Percentiles rank a stretch among this genome's conserved stretches.
Evolutionary conservation across 2,888 invertebrate species (phyloP).

Genomic region (Colostygia pectinataria): DNA sequence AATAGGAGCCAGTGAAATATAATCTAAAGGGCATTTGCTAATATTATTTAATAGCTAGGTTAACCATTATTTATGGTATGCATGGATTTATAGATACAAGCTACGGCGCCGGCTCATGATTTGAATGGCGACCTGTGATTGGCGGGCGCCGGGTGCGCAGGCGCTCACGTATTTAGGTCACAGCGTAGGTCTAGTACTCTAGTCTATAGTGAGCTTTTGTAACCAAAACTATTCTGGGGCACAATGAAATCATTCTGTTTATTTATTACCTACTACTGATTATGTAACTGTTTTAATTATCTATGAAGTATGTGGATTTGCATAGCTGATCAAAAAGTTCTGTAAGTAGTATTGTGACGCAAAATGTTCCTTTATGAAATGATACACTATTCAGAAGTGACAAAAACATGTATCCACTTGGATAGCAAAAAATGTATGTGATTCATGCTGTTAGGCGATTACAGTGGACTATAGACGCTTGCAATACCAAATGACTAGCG

Average conservation of each 20-base stretch:
- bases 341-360: no score
- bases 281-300: slow-evolving; percentile 15
- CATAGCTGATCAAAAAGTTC: no score
- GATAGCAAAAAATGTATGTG: no score
- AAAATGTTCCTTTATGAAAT: no score
- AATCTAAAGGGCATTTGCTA: slow-evolving; percentile 62
- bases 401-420: no score
- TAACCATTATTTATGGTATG: slow-evolving; percentile 60
- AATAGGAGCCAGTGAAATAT: slow-evolving; percentile 38
- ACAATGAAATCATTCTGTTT: slow-evolving; percentile 28
- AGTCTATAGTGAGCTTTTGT: slow-evolving; percentile 63
- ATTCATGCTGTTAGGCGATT: no score
- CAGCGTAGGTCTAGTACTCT: slow-evolving; percentile 74
- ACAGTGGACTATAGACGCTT: no score
- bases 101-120: slow-evolving; percentile 72
- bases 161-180: slow-evolving; percentile 75
- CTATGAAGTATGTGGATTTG: slow-evolving; percentile 20
- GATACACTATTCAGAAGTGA: no score
- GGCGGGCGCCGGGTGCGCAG: slow-evolving; percentile 73
- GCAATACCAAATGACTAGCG: no score
- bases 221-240: slow-evolving; percentile 41
- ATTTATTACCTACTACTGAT: slow-evolving; percentile 16
- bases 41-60: slow-evolving; percentile 62
- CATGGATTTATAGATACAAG: slow-evolving; percentile 63
- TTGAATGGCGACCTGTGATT: slow-evolving; percentile 72